Percentiles rank a stretch among this genome's conserved stretches.
Conservation (phyloP, 2,113 vertebrate genomes). For the Malaclemys terrapin region DNA sequence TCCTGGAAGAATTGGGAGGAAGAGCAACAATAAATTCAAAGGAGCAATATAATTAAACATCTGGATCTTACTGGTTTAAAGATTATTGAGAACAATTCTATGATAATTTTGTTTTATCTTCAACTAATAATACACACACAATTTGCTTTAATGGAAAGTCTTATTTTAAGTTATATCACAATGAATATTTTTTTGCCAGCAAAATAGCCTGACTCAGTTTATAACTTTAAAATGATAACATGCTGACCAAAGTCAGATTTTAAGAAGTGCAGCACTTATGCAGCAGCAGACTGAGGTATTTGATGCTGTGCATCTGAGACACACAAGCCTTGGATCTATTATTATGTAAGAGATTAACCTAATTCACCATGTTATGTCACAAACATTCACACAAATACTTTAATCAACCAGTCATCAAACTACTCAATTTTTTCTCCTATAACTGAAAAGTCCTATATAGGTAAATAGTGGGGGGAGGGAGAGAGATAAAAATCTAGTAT, state of each 20-base stretch:
- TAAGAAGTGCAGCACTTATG: not conserved
- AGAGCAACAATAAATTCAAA: constrained; percentile 6
- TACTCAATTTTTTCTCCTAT: not conserved
- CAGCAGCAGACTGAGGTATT: not conserved
- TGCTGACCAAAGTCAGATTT: not conserved
- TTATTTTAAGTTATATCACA: not conserved
- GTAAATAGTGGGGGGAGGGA: not conserved
- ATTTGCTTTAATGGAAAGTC: not conserved
- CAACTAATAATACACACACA: not conserved
- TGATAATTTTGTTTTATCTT: not conserved
- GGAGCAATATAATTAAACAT: constrained; percentile 33
- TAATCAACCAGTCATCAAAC: not conserved
- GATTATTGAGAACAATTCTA: not conserved
- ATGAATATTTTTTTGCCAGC: not conserved
- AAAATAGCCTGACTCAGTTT: not conserved
- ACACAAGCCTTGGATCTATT: not conserved
- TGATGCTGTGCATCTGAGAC: not conserved
- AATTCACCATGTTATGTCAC: not conserved
- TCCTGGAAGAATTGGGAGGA: not conserved
- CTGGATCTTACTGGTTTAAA: not conserved
- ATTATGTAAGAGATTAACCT: not conserved
- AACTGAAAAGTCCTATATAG: not conserved
- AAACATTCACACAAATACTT: not conserved
- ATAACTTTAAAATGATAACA: not conserved
- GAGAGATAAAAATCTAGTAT: not conserved